Conservation (phyloP, 2,888 invertebrate genomes). For the Coenonympha arcania region DNA sequence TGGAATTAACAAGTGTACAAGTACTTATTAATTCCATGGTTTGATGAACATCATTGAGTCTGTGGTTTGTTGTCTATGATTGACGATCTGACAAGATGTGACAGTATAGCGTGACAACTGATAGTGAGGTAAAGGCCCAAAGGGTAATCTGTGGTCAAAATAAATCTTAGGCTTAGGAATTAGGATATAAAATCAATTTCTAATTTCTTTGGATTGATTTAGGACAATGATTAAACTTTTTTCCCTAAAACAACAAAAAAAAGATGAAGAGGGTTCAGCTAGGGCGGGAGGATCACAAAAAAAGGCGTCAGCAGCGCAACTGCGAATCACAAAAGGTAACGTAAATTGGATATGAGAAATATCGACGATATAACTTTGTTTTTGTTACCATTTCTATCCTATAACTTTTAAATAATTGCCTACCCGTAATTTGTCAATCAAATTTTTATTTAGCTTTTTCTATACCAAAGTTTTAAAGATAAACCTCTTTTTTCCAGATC, state of each 20-base stretch:
- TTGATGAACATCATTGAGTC: too few relatives aligned
- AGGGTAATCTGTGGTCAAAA: slow-evolving; percentile 54
- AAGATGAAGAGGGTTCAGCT: slow-evolving; percentile 90
- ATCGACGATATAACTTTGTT: not conserved
- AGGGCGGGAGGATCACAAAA: slow-evolving; percentile 81
- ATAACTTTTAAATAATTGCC: too few relatives aligned
- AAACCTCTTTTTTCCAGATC: slow-evolving; percentile 78
- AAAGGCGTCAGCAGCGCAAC: slow-evolving; percentile 96
- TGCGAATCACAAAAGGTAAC: slow-evolving; percentile 97
- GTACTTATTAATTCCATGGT: too few relatives aligned
- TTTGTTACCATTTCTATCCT: too few relatives aligned
- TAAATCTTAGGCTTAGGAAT: slow-evolving; percentile 54
- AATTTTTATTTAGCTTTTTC: too few relatives aligned
- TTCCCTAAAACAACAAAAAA: slow-evolving; percentile 98
- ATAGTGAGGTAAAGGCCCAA: too few relatives aligned
- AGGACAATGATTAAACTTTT: slow-evolving; percentile 96
- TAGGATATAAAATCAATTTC: slow-evolving; percentile 46
- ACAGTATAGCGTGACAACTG: too few relatives aligned
- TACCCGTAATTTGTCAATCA: too few relatives aligned
- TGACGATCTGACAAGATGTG: too few relatives aligned
- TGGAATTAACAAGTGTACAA: too few relatives aligned
- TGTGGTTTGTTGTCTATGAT: too few relatives aligned
- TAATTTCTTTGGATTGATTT: slow-evolving; percentile 57
- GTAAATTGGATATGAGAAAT: not conserved
- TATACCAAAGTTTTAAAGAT: not conserved